A percentile compares a stretch with the other conserved stretches of the same genome.
These are phyloP conservation scores for Ennomos quercinarius DNA, from an alignment of 2,888 invertebrate species.

Conservation along the genomic window DNA sequence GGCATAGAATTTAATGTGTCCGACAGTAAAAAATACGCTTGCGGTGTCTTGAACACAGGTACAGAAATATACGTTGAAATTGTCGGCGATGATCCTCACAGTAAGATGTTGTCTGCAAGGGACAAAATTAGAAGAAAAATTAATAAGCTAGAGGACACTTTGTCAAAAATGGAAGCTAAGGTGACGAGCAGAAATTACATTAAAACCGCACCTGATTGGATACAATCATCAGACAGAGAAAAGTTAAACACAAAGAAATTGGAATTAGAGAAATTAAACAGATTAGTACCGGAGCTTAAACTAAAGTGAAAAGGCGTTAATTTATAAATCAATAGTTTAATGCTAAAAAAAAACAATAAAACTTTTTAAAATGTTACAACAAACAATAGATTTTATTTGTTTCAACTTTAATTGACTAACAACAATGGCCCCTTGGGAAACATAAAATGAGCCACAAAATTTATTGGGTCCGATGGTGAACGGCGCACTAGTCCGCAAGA, in stretches of 20 bases:
- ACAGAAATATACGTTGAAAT: constrained; percentile 68
- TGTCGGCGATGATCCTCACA: constrained; percentile 54
- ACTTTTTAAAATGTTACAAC: constrained; percentile 56
- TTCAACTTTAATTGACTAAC: constrained; percentile 63
- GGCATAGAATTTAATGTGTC: constrained; percentile 50
- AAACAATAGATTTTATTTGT: constrained; percentile 41
- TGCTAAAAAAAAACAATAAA: constrained; percentile 53
- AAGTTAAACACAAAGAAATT: constrained; percentile 58
- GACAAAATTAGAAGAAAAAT: constrained; percentile 63
- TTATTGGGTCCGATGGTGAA: background rate
- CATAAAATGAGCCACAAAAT: constrained; percentile 20
- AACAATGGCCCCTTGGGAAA: constrained; percentile 50
- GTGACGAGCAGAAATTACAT: constrained; percentile 54
- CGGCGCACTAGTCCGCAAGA: too few species aligned
- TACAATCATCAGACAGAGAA: constrained; percentile 58
- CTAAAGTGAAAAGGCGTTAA: constrained; percentile 28
- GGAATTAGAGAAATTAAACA: constrained; percentile 66
- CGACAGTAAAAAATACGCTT: constrained; percentile 52
- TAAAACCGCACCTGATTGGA: constrained; percentile 52
- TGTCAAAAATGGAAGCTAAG: constrained; percentile 64
- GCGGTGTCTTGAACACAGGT: constrained; percentile 56
- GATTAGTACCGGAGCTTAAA: constrained; percentile 52
- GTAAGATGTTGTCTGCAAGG: constrained; percentile 56
- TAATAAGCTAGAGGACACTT: constrained; percentile 58
- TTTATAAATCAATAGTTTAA: constrained; percentile 41